Conservation (phyloP, 35 echinoderm and acorn worm genomes). For the Heliocidaris erythrogramma region DNA sequence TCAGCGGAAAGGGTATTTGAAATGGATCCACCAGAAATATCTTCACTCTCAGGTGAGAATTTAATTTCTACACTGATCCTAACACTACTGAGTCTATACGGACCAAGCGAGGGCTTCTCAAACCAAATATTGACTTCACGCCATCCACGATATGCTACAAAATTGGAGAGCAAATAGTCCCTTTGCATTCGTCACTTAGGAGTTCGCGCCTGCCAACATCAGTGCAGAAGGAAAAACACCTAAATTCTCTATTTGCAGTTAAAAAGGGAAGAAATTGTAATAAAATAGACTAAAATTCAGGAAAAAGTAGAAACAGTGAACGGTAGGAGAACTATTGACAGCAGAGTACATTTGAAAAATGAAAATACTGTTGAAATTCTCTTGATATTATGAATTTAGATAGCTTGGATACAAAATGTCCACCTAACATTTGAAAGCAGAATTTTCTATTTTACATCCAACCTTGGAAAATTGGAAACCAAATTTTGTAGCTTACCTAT, state of each 20-base stretch:
- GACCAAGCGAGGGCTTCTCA: not conserved
- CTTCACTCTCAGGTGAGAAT: not conserved
- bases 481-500: too few relatives aligned
- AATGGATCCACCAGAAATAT: not conserved
- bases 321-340: not conserved
- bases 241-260: not conserved
- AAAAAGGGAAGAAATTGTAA: not conserved
- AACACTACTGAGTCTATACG: not conserved
- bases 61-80: not conserved
- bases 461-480: too few relatives aligned
- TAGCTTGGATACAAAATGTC: too few relatives aligned
- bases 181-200: not conserved
- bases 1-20: not conserved
- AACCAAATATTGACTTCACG: conserved; percentile 3
- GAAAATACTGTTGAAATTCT: too few relatives aligned
- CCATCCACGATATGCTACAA: not conserved
- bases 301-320: not conserved
- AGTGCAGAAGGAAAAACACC: not conserved
- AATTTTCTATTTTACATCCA: too few relatives aligned
- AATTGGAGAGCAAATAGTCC: not conserved
- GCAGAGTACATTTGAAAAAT: not conserved
- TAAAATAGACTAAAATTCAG: not conserved
- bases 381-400: too few relatives aligned
- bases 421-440: too few relatives aligned
- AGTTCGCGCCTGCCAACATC: not conserved